phyloP scores from a whole-genome alignment of 2,888 invertebrate species.

The Temnothorax unifasciatus region DNA sequence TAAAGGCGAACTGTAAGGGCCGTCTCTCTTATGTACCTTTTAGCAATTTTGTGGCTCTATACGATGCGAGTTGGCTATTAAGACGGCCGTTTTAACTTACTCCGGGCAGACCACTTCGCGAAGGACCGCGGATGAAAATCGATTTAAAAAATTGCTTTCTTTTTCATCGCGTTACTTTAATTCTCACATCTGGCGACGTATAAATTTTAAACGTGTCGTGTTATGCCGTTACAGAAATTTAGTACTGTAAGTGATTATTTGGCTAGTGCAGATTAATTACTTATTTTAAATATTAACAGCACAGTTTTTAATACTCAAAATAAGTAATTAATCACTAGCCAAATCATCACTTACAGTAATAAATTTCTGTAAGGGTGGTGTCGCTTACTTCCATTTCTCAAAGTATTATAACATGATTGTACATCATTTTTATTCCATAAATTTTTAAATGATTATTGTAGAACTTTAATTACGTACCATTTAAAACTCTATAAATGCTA shows the following conservation, averaged over 20 bases:
- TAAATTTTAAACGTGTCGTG: not conserved
- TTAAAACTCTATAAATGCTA: not conserved
- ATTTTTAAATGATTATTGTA: not conserved
- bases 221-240: too few relatives aligned
- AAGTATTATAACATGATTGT: not conserved
- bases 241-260: too few relatives aligned
- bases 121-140: constrained; percentile 12
- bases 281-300: too few relatives aligned
- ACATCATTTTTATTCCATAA: not conserved
- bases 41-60: constrained; percentile 39
- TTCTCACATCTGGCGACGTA: not conserved
- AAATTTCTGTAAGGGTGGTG: too few relatives aligned
- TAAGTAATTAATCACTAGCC: too few relatives aligned
- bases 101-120: not conserved
- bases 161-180: constrained; percentile 20
- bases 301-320: too few relatives aligned
- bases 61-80: constrained; percentile 37
- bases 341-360: too few relatives aligned
- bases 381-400: not conserved
- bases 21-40: constrained; percentile 11
- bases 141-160: constrained; percentile 25
- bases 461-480: not conserved
- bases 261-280: too few relatives aligned
- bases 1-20: constrained; percentile 55
- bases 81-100: constrained; percentile 32